These are phyloP conservation scores for Subacronicta megacephala DNA, from an alignment of 2,888 invertebrate genomes.

Conservation along the genomic window DNA sequence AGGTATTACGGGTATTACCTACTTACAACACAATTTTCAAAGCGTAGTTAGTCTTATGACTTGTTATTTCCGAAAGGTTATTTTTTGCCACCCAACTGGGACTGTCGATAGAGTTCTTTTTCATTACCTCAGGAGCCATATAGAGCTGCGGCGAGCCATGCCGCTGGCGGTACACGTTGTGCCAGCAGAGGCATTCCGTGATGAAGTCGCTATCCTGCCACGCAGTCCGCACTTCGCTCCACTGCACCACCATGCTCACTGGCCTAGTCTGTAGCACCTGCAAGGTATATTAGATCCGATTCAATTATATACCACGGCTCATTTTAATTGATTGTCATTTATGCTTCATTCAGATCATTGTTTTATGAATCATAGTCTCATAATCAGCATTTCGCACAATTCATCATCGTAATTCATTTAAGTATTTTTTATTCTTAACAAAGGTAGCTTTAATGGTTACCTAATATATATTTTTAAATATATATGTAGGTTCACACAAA, in stretches of 20 bases:
- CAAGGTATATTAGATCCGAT: constrained; percentile 3
- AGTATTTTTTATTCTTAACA: no score
- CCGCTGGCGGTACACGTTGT: constrained; percentile 94
- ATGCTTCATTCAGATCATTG: constrained; percentile 35
- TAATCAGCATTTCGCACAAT: constrained; percentile 30
- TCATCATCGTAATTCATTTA: constrained; percentile 32
- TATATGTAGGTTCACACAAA: background rate
- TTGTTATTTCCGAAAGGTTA: no score
- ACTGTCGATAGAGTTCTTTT: background rate
- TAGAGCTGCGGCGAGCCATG: constrained; percentile 93
- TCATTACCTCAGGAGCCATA: constrained; percentile 92
- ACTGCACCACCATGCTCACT: constrained; percentile 92
- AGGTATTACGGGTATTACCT: no score
- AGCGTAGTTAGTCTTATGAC: no score
- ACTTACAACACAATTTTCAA: no score
- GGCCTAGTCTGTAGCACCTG: constrained; percentile 92
- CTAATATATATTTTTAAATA: no score
- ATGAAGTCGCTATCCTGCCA: constrained; percentile 95
- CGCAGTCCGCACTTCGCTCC: constrained; percentile 92
- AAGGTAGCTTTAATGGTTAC: no score
- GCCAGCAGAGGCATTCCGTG: constrained; percentile 94
- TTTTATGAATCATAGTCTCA: constrained; percentile 35
- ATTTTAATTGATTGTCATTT: background rate
- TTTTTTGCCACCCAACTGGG: background rate
- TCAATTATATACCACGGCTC: background rate